A percentile compares a stretch with the other conserved stretches of the same genome.
phyloP scores from a whole-genome alignment of 1,140 invertebrate genomes.

The Saxidomus purpurata region DNA sequence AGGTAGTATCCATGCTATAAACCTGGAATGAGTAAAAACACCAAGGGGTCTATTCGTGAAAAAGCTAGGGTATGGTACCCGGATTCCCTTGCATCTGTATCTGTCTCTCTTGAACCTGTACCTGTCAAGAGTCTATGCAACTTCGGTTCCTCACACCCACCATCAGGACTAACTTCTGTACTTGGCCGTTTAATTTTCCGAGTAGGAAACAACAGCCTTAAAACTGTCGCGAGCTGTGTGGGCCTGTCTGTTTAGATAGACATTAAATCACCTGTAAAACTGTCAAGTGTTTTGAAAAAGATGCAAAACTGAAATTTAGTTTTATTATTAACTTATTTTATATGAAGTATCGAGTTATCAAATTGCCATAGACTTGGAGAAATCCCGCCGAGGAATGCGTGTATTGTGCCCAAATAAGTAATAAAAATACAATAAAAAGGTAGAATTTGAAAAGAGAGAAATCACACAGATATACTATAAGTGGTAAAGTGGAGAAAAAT shows the following conservation, averaged over 20 bases:
- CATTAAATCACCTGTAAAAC: conserved; percentile 26
- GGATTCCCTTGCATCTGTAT: no score
- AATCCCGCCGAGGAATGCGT: background rate
- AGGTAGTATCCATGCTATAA: no score
- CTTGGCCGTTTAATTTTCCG: no score
- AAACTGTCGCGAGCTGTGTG: background rate
- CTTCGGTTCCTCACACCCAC: no score
- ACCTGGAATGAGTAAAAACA: no score
- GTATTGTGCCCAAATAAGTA: background rate
- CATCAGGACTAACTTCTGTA: no score
- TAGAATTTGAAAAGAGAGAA: background rate
- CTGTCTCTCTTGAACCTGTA: no score
- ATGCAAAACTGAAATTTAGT: background rate
- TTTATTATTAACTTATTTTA: conserved; percentile 22
- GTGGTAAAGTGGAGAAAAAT: no score
- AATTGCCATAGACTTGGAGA: conserved; percentile 25
- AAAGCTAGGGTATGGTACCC: no score
- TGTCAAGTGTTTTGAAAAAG: background rate
- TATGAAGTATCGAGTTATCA: conserved; percentile 1
- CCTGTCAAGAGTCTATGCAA: no score
- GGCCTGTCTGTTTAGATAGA: conserved; percentile 23
- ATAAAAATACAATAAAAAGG: conserved; percentile 6
- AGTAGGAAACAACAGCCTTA: background rate
- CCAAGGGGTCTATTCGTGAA: no score
- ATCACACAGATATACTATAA: no score